phyloP scores from a whole-genome alignment of 2,797 vertebrate genomes.

The Pitangus sulphuratus region DNA sequence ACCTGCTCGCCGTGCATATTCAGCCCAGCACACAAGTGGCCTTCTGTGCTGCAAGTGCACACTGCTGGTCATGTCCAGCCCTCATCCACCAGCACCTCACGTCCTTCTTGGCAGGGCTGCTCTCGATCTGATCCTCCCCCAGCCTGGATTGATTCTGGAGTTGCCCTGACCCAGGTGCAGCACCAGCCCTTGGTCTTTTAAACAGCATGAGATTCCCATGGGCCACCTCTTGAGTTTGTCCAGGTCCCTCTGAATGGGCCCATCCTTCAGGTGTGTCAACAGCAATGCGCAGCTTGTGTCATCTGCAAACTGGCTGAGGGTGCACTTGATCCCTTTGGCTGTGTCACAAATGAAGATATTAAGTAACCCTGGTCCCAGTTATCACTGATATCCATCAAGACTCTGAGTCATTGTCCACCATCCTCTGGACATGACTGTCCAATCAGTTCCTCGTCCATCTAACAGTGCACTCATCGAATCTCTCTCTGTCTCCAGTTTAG shows the following conservation, averaged over 20 bases:
- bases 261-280: background rate
- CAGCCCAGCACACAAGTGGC: background rate
- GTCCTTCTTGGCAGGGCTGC: background rate
- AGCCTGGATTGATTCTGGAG: fast-evolving
- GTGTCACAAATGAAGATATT: background rate
- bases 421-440: background rate
- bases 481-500: background rate
- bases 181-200: background rate
- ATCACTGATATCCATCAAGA: no score
- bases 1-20: no score
- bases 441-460: background rate
- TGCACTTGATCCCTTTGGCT: background rate
- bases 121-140: fast-evolving
- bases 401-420: background rate
- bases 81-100: background rate
- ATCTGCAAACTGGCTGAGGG: background rate
- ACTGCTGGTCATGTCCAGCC: background rate
- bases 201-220: fast-evolving
- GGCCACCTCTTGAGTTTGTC: fast-evolving
- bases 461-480: background rate
- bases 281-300: background rate
- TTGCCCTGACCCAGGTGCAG: fast-evolving
- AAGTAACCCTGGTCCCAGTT: background rate
- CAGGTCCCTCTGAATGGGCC: fast-evolving
- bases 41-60: background rate